These are phyloP conservation scores for Panulirus ornatus DNA, from an alignment of 1,140 invertebrate species.

Conservation along the genomic window DNA sequence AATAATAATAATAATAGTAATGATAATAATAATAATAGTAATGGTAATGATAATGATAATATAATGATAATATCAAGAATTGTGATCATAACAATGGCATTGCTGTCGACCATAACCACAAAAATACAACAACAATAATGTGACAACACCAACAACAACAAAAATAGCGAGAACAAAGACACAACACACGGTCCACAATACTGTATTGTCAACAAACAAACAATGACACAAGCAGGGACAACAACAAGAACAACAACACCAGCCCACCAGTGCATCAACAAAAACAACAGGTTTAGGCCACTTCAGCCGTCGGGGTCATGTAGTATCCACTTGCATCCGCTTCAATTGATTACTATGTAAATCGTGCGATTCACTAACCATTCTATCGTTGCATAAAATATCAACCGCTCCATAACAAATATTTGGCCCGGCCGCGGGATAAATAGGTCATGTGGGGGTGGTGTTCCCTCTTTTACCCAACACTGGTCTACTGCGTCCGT, in stretches of 20 bases:
- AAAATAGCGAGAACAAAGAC: neutral
- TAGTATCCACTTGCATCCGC: neutral
- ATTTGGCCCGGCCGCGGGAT: no score
- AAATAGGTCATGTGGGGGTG: no score
- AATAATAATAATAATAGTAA: constrained; percentile 2
- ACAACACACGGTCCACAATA: no score
- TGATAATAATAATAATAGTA: neutral
- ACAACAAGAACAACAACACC: neutral
- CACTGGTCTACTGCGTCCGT: no score
- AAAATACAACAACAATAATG: neutral
- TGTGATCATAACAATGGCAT: no score
- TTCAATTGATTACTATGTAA: constrained; percentile 5
- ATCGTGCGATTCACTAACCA: neutral
- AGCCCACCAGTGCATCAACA: neutral
- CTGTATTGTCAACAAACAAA: no score
- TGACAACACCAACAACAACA: neutral
- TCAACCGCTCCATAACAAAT: neutral
- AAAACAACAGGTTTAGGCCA: neutral
- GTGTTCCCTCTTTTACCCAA: no score
- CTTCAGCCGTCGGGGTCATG: neutral
- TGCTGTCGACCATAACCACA: no score
- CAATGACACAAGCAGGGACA: no score
- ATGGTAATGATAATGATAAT: neutral
- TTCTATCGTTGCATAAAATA: neutral
- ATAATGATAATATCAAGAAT: neutral